phyloP scores from a whole-genome alignment of 2,797 vertebrate species.

The Stomatorhinus walkeri region DNA sequence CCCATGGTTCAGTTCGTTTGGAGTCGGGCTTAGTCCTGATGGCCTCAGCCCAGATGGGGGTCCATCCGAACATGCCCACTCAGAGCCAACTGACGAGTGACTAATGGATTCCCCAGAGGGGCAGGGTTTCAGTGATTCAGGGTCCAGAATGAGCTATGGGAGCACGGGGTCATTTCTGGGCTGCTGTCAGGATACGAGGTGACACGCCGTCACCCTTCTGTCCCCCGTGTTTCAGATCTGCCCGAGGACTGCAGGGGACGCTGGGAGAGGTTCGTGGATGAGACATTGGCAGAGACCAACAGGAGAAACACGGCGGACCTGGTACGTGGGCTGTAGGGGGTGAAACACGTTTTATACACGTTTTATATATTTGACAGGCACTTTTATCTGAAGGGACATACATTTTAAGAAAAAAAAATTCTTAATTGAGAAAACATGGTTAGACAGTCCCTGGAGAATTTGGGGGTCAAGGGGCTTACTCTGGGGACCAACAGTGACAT shows the following conservation, averaged over 20 bases:
- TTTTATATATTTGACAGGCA: neutral
- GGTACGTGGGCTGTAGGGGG: conserved; percentile 59
- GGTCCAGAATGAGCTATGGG: neutral
- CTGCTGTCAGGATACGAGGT: neutral
- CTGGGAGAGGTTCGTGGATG: conserved; percentile 94
- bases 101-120: neutral
- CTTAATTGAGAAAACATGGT: neutral
- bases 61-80: neutral
- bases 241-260: conserved; percentile 88
- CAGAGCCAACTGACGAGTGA: neutral
- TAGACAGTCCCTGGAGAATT: neutral
- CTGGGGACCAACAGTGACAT: neutral
- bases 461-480: neutral
- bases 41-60: neutral
- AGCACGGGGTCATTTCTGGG: neutral
- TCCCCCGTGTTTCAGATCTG: conserved; percentile 62
- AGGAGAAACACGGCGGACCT: conserved; percentile 89
- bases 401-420: too few relatives aligned
- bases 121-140: neutral
- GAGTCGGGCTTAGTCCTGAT: neutral
- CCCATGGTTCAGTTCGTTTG: neutral
- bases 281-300: conserved; percentile 87
- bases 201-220: neutral
- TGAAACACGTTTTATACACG: neutral
- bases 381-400: neutral